Conservation (phyloP, 2,888 invertebrate genomes). For the Leptura quadrifasciata region DNA sequence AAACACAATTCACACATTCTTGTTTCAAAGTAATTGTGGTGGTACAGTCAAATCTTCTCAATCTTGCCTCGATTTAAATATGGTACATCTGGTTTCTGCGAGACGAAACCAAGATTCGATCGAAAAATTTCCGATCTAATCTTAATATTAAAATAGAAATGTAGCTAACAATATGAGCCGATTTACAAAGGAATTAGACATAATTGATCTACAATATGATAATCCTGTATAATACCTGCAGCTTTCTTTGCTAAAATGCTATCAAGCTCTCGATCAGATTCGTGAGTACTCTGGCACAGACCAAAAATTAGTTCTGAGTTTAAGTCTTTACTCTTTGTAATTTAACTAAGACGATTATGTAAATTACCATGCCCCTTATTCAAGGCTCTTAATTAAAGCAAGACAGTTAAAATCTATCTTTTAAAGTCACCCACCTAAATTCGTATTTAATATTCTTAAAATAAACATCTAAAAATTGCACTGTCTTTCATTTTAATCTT, state of each 20-base stretch:
- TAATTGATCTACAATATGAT: too few species aligned
- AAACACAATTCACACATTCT: too few species aligned
- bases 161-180: too few species aligned
- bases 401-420: slow-evolving; percentile 51
- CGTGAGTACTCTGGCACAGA: not conserved
- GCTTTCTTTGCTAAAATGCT: not conserved
- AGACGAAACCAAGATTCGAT: too few species aligned
- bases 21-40: too few species aligned
- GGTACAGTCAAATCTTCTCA: too few species aligned
- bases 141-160: too few species aligned
- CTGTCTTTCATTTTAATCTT: slow-evolving; percentile 14
- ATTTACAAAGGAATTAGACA: too few species aligned
- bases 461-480: not conserved
- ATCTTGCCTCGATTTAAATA: too few species aligned
- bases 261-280: not conserved
- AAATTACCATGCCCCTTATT: slow-evolving; percentile 43
- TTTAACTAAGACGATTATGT: slow-evolving; percentile 22
- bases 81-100: too few species aligned
- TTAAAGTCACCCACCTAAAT: slow-evolving; percentile 15
- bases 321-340: slow-evolving; percentile 1
- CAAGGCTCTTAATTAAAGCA: slow-evolving; percentile 52
- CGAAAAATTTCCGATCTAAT: too few species aligned
- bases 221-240: not conserved
- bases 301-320: not conserved
- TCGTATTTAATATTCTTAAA: slow-evolving; percentile 14